These are phyloP conservation scores for Pagrus major DNA, from an alignment of 2,113 vertebrate species.

Conservation along the genomic window DNA sequence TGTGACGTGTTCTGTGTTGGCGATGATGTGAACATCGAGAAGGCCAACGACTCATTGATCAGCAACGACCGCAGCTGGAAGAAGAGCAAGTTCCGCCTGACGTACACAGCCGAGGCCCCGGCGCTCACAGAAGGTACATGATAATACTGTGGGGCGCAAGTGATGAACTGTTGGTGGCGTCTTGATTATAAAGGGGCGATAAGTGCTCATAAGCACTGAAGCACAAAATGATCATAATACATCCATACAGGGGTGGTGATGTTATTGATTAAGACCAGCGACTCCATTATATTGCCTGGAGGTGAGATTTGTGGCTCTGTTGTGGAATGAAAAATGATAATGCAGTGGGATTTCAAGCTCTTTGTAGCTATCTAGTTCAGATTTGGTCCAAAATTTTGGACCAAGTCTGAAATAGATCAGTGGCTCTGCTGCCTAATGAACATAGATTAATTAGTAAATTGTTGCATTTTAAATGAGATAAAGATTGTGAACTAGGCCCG, in stretches of 20 bases:
- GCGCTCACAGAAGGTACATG: constrained; percentile 90
- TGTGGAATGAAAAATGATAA: constrained; percentile 10
- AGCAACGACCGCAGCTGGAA: constrained; percentile 99
- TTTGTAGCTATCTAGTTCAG: background rate
- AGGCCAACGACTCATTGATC: constrained; percentile 96
- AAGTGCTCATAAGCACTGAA: background rate
- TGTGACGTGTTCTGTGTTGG: constrained; percentile 99
- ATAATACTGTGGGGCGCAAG: background rate
- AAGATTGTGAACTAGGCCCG: background rate
- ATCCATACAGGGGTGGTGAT: background rate
- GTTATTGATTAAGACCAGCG: constrained; percentile 20
- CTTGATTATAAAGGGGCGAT: background rate
- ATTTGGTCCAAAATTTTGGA: background rate
- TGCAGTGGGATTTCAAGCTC: background rate
- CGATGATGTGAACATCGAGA: constrained; percentile 98
- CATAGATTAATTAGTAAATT: background rate
- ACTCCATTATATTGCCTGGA: constrained; percentile 15
- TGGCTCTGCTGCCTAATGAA: background rate
- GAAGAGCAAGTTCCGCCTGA: constrained; percentile 96
- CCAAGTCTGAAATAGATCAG: background rate
- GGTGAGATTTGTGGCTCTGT: constrained; percentile 5
- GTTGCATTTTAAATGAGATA: background rate
- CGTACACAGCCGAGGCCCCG: constrained; percentile 91
- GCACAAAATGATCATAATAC: constrained; percentile 14
- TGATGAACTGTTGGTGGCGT: background rate